phyloP scores from a whole-genome alignment of 2,888 invertebrate genomes.

The Drosophila maculinotata region DNA sequence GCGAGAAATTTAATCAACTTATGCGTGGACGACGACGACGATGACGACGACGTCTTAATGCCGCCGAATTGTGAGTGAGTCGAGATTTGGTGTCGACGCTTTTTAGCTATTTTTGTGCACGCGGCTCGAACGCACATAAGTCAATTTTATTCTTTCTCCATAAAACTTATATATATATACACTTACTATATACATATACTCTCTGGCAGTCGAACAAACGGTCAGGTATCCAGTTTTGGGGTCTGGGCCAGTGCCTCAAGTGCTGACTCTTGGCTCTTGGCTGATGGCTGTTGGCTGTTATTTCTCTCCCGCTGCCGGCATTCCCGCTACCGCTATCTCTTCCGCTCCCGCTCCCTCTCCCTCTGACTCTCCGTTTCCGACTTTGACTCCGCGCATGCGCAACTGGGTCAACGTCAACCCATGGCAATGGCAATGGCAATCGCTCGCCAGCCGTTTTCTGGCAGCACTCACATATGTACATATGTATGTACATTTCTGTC shows the following conservation, averaged over 20 bases:
- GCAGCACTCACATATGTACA: slow-evolving; percentile 22
- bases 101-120: slow-evolving; percentile 51
- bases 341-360: too few relatives aligned
- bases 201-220: slow-evolving; percentile 15
- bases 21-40: slow-evolving; percentile 52
- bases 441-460: slow-evolving; percentile 48
- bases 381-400: slow-evolving; percentile 59
- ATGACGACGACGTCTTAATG: slow-evolving; percentile 66
- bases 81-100: slow-evolving; percentile 44
- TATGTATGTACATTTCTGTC: not conserved
- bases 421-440: slow-evolving; percentile 54
- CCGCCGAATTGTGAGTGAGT: slow-evolving; percentile 46
- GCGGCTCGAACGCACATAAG: slow-evolving; percentile 48
- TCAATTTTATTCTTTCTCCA: slow-evolving; percentile 73
- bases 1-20: slow-evolving; percentile 80
- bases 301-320: slow-evolving; percentile 23
- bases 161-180: slow-evolving; percentile 13
- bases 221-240: slow-evolving; percentile 75
- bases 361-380: too few relatives aligned
- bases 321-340: not conserved
- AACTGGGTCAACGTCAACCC: slow-evolving; percentile 74
- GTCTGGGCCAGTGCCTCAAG: slow-evolving; percentile 51
- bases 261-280: slow-evolving; percentile 46
- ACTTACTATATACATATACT: slow-evolving; percentile 3
- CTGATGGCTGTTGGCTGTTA: slow-evolving; percentile 18